Conservation (phyloP, 2,113 vertebrate genomes). For the Gadus chalcogrammus region DNA sequence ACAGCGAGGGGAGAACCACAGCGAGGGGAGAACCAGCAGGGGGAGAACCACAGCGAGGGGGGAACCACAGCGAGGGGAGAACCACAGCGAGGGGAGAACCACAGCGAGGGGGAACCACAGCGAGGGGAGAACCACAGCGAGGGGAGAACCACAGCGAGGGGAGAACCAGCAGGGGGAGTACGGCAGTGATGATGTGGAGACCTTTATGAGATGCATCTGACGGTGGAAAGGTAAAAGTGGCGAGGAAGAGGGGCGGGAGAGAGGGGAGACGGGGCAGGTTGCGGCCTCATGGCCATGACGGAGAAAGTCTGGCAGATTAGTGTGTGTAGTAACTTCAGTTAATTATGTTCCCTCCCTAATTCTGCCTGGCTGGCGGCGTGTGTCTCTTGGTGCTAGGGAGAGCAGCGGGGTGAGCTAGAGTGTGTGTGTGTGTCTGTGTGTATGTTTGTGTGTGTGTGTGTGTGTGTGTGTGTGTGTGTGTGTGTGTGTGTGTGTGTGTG, state of each 20-base stretch:
- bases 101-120: not conserved
- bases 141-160: constrained; percentile 8
- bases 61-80: constrained; percentile 2
- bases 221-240: constrained; percentile 28
- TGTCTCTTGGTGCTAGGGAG: constrained; percentile 14
- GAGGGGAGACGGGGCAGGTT: constrained; percentile 7
- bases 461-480: constrained; percentile 6
- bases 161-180: not conserved
- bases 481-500: constrained; percentile 6
- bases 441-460: constrained; percentile 2
- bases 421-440: constrained; percentile 13
- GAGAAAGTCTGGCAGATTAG: constrained; percentile 37
- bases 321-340: constrained; percentile 39
- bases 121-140: not conserved
- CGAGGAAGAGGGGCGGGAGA: not conserved
- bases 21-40: too few species aligned
- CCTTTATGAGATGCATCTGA: constrained; percentile 7
- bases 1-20: not conserved
- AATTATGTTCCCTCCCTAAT: constrained; percentile 54
- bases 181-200: not conserved
- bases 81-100: not conserved
- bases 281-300: constrained; percentile 43
- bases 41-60: too few species aligned
- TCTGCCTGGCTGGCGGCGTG: constrained; percentile 31
- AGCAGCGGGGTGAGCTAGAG: constrained; percentile 16